These are phyloP conservation scores for Anoplopoma fimbria DNA, from an alignment of 2,113 vertebrate species.

Conservation along the genomic window DNA sequence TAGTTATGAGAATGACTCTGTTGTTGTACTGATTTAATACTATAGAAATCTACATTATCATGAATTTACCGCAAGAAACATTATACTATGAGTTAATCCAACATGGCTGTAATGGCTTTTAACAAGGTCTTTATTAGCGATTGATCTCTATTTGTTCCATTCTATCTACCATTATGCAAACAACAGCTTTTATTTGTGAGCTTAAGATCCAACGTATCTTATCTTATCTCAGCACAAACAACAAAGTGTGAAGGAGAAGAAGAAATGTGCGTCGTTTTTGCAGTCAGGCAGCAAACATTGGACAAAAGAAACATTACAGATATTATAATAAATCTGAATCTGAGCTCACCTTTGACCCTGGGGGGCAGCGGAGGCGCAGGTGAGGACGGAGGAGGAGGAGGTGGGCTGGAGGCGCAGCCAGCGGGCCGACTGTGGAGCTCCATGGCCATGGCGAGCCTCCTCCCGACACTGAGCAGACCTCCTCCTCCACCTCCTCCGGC, in stretches of 20 bases:
- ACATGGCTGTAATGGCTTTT: neutral
- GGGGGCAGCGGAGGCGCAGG: constrained; percentile 75
- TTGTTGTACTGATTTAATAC: neutral
- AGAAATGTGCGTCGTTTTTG: neutral
- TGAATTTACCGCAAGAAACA: neutral
- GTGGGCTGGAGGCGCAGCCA: constrained; percentile 62
- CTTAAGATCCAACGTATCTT: neutral
- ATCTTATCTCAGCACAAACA: neutral
- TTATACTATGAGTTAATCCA: neutral
- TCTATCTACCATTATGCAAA: neutral
- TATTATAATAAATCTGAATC: neutral
- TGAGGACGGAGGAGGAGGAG: constrained; percentile 71
- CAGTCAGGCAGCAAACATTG: neutral
- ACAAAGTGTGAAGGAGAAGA: neutral
- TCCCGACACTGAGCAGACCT: constrained; percentile 72
- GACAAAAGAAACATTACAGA: neutral
- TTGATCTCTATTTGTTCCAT: neutral
- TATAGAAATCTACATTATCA: too few relatives aligned
- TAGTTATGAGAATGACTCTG: neutral
- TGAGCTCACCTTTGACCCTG: constrained; percentile 71
- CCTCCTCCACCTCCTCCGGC: constrained; percentile 19
- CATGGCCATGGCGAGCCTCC: constrained; percentile 77
- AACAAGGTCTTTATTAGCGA: neutral
- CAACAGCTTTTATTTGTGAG: neutral
- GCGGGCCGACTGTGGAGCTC: constrained; percentile 63